Evolutionary conservation across 2,113 vertebrate species (phyloP), one percentile per base, ranked within the genome.

Genomic region (Cheilinus undulatus): DNA sequence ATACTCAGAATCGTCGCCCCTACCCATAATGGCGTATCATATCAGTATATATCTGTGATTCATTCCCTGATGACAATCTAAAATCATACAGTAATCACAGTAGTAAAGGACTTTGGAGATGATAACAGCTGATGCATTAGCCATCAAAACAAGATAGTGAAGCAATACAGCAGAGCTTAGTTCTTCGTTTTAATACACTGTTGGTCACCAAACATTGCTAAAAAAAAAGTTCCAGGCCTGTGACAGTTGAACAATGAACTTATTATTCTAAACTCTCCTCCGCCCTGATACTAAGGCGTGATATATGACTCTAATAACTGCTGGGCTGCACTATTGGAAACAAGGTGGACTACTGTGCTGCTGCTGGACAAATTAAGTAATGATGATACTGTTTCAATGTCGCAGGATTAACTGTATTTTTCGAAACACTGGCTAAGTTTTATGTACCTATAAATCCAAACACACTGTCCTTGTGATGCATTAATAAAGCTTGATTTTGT

Each of bases 281-380:
- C 69, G 28, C 22, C 48, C 20, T 7, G 54, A 63, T 60, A 22
- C 40, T 66, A 54, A 51, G 53, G 15, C 51, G 19, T 64, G 69
- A 84, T 82, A 12, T 58, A 67, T 73, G 65, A 63, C 64, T 75
- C 52, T 84, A 60, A 73, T 79, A 82, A 69, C 49, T 22, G 54
- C 60, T 36, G 27, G 51, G 63, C 61, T 70, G 78, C 72, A 61
- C 36, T 30, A 22, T 49, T 48, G 69, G 48, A 57, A 51, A 62
- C 32, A 19, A 46, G 49, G 45, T 50, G 42, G n/a, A 68, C 15
- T 32, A 45, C 65, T 61, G 57, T 51, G 40, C 58, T 48, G 69
- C 80, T 78, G 58, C 72, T 51, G 70, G 73, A 83, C 63, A 65
- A 60, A 71, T 78, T 51, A 72, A 60, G 65, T 57, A 77, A 87